Percentiles rank a stretch among this genome's conserved stretches.
Conservation (phyloP, 2,888 invertebrate species). For the Scaeva pyrastri region DNA sequence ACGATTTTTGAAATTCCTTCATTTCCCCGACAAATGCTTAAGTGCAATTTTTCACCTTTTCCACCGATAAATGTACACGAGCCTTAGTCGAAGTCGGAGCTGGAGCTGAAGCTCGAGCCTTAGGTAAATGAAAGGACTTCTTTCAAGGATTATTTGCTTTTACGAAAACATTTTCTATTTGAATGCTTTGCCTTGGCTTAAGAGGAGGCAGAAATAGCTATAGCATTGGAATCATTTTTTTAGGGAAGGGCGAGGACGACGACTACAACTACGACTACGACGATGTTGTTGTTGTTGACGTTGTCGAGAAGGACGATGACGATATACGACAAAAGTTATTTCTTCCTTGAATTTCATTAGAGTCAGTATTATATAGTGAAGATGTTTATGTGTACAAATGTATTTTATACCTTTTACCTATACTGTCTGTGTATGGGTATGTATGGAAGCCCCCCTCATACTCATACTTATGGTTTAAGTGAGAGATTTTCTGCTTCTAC, state of each 20-base stretch:
- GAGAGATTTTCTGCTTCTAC: conserved; percentile 48
- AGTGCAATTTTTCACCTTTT: conserved; percentile 42
- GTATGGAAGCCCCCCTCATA: no score
- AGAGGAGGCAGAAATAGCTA: no score
- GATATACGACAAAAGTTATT: conserved; percentile 11
- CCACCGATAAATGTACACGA: conserved; percentile 3
- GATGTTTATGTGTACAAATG: not conserved
- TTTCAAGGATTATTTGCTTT: conserved; percentile 57
- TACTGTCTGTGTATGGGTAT: no score
- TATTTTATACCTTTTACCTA: not conserved
- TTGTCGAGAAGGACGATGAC: not conserved
- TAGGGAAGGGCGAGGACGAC: no score
- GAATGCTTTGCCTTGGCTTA: conserved; percentile 29
- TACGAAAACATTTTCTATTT: conserved; percentile 60
- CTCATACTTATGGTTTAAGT: not conserved
- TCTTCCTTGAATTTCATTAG: conserved; percentile 18
- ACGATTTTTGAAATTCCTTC: conserved; percentile 36
- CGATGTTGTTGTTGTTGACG: no score
- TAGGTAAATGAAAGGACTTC: conserved; percentile 38
- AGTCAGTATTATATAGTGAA: not conserved
- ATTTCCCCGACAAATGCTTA: conserved; percentile 24
- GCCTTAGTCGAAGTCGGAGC: no score
- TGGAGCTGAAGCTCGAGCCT: not conserved
- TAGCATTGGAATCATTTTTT: no score
- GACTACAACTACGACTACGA: no score